Percentiles rank a stretch among this genome's conserved stretches.
Conservation (phyloP, 2,113 vertebrate genomes). For the Formicarius rufipectus region DNA sequence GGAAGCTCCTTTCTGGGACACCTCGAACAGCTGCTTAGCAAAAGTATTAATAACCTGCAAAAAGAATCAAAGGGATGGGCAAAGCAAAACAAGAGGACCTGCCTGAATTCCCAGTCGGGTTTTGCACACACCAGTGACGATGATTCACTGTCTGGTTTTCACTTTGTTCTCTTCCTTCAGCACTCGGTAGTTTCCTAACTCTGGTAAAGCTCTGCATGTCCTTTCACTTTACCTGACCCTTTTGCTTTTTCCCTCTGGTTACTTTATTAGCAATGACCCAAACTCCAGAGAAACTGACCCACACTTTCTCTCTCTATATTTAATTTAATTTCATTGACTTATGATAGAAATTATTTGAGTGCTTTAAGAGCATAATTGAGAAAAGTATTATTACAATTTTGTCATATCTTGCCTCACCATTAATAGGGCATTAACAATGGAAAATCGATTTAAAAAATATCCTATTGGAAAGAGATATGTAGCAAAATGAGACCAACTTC, state of each 20-base stretch:
- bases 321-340: neutral
- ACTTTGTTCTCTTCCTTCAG: slow-evolving; percentile 42
- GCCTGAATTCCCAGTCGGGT: slow-evolving; percentile 61
- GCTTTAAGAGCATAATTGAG: neutral
- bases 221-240: neutral
- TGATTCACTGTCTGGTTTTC: slow-evolving; percentile 74
- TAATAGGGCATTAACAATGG: neutral
- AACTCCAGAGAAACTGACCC: neutral
- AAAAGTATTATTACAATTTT: neutral
- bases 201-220: neutral
- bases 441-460: neutral
- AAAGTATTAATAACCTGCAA: slow-evolving; percentile 1
- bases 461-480: neutral
- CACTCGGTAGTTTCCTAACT: neutral
- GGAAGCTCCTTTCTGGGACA: neutral
- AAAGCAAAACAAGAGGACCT: slow-evolving; percentile 43
- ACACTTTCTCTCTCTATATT: neutral
- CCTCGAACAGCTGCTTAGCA: neutral
- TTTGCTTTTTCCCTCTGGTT: neutral
- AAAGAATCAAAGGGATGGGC: slow-evolving; percentile 38
- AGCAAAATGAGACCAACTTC: neutral
- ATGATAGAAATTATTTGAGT: neutral
- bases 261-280: neutral
- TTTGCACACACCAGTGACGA: slow-evolving; percentile 54
- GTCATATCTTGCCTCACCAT: neutral